phyloP scores from a whole-genome alignment of 2,888 invertebrate species.

The Acanthoscelides obtectus region DNA sequence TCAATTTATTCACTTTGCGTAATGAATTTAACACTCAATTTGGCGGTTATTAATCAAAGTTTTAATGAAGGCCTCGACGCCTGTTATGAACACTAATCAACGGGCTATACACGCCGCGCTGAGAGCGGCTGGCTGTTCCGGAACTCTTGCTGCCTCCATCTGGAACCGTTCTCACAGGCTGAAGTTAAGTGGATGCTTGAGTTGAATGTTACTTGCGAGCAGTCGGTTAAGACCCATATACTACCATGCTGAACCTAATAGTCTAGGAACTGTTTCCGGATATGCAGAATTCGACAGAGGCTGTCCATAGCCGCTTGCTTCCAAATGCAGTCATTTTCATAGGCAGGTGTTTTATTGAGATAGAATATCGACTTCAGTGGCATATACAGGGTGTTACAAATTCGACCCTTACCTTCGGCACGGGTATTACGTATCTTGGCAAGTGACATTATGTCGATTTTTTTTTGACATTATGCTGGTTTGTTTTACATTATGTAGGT shows the following conservation, averaged over 20 bases:
- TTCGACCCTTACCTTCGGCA: too few relatives aligned
- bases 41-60: constrained; percentile 56
- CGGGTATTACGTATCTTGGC: too few relatives aligned
- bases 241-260: neutral
- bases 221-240: neutral
- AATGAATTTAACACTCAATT: constrained; percentile 50
- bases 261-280: too few relatives aligned
- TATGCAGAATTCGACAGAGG: too few relatives aligned
- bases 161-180: neutral
- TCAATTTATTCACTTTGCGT: constrained; percentile 53
- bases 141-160: neutral
- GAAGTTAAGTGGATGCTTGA: neutral
- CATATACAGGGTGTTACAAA: too few relatives aligned
- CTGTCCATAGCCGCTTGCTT: too few relatives aligned
- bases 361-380: too few relatives aligned
- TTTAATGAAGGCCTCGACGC: constrained; percentile 48
- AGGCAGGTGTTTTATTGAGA: too few relatives aligned
- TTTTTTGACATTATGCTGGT: too few relatives aligned
- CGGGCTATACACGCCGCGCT: constrained; percentile 18
- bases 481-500: too few relatives aligned
- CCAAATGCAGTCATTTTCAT: too few relatives aligned
- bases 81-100: constrained; percentile 41
- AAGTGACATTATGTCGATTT: too few relatives aligned
- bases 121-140: constrained; percentile 3
- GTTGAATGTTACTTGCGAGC: neutral